phyloP scores from a whole-genome alignment of 2,113 vertebrate genomes.

The Ophthalmolycus amberensis region DNA sequence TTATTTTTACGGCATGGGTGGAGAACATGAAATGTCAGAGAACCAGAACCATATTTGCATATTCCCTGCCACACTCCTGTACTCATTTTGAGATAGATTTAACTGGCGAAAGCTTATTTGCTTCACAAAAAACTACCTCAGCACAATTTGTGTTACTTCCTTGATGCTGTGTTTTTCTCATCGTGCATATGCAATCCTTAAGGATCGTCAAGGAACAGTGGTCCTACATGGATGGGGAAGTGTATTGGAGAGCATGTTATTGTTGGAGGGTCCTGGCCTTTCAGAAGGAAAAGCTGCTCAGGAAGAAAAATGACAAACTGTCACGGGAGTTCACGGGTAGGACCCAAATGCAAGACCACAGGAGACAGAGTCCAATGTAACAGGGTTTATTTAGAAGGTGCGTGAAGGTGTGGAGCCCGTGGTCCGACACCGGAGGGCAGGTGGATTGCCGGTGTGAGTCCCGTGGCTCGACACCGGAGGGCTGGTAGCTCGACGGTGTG shows the following conservation, averaged over 20 bases:
- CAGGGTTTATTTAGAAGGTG: too few species aligned
- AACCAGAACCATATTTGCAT: constrained; percentile 14
- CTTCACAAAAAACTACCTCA: neutral
- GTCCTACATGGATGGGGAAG: neutral
- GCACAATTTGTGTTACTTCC: constrained; percentile 1
- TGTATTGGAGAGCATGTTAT: neutral
- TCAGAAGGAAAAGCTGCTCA: neutral
- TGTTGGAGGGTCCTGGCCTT: constrained; percentile 16
- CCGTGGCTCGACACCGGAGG: too few species aligned
- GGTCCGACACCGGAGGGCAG: too few species aligned
- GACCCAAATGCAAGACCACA: too few species aligned
- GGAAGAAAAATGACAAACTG: neutral
- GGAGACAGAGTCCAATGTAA: too few species aligned
- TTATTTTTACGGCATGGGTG: neutral
- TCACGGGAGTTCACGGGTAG: too few species aligned
- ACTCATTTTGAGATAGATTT: constrained; percentile 12
- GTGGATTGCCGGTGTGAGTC: too few species aligned
- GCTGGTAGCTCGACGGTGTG: too few species aligned
- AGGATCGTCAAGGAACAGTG: neutral
- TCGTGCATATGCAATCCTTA: neutral
- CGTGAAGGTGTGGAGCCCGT: too few species aligned
- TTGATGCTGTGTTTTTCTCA: neutral
- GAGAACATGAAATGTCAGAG: constrained; percentile 27
- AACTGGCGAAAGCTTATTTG: constrained; percentile 10
- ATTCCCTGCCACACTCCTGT: neutral